Percentiles rank a stretch among this genome's conserved stretches.
Conservation (phyloP, 23 tunicate genomes). For the Phallusia fumigata region DNA sequence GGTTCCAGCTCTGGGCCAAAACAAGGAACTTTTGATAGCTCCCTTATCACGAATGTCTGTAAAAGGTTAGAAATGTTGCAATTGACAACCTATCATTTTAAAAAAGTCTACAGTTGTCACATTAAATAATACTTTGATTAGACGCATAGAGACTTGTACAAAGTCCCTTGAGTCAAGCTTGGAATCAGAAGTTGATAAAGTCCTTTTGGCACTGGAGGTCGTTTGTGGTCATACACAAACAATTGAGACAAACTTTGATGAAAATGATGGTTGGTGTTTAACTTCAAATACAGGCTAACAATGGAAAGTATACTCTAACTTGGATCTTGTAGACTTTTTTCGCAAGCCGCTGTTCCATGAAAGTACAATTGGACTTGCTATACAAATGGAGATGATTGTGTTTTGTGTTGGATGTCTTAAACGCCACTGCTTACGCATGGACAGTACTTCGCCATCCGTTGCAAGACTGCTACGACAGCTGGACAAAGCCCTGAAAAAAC, state of each 20-base stretch:
- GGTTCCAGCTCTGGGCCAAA: constrained; percentile 4
- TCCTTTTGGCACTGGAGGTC: constrained; percentile 29
- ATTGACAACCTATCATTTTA: background rate
- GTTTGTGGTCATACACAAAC: background rate
- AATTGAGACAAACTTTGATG: constrained; percentile 20
- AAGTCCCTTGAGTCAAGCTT: constrained; percentile 1
- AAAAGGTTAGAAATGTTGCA: constrained; percentile 29
- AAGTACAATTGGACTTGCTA: constrained; percentile 10
- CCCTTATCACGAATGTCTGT: constrained; percentile 27
- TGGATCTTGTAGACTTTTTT: constrained; percentile 22
- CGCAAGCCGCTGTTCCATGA: constrained; percentile 15
- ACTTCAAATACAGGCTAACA: background rate
- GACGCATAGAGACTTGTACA: background rate
- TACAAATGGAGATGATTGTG: constrained; percentile 4
- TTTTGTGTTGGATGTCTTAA: constrained; percentile 20
- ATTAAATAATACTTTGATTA: background rate
- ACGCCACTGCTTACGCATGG: background rate
- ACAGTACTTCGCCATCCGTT: constrained; percentile 25
- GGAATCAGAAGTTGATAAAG: constrained; percentile 23
- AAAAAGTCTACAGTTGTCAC: too few relatives aligned
- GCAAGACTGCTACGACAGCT: constrained; percentile 23
- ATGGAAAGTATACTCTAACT: background rate
- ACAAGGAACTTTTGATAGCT: constrained; percentile 3
- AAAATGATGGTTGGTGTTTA: constrained; percentile 29
- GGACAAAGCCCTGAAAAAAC: constrained; percentile 45